phyloP scores from a whole-genome alignment of 2,113 vertebrate genomes.

The Noturus placidus region DNA sequence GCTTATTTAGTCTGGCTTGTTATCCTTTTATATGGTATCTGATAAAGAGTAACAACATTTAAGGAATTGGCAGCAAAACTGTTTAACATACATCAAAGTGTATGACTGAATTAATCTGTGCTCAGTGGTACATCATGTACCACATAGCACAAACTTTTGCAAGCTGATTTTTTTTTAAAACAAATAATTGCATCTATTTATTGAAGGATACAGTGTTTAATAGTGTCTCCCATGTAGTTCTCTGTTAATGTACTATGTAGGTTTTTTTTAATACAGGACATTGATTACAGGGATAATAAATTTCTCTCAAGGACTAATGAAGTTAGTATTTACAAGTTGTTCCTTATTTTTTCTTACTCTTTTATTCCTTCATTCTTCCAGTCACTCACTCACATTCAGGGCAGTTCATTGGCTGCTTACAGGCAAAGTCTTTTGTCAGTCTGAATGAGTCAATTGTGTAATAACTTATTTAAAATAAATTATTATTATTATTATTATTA shows the following conservation, averaged over 20 bases:
- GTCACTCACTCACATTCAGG: neutral
- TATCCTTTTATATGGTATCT: constrained; percentile 29
- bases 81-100: constrained; percentile 16
- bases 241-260: neutral
- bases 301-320: neutral
- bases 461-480: neutral
- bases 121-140: neutral
- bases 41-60: constrained; percentile 31
- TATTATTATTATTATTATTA: neutral
- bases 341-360: neutral
- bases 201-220: neutral
- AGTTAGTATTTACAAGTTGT: neutral
- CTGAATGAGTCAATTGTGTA: neutral
- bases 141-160: neutral
- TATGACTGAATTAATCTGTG: constrained; percentile 9
- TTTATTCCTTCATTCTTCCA: neutral
- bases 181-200: neutral
- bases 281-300: neutral
- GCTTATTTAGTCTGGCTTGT: constrained; percentile 40
- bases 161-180: neutral
- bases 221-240: neutral
- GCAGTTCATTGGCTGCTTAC: neutral
- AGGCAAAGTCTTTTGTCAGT: neutral
- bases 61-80: constrained; percentile 7
- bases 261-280: neutral